phyloP scores from a whole-genome alignment of 2,888 invertebrate species.

The Cosmia pyralina region DNA sequence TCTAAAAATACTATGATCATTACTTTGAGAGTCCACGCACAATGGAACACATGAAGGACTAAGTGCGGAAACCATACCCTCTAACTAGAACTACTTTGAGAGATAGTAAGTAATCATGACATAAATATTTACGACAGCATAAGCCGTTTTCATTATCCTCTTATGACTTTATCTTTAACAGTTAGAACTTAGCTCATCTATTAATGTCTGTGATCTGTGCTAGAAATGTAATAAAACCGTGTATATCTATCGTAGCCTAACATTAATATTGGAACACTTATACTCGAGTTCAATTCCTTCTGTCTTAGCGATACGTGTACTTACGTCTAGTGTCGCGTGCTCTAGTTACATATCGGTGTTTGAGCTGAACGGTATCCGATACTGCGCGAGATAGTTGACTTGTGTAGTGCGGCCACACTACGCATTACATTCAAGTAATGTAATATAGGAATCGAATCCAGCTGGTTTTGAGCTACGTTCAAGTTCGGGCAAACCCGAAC shows the following conservation, averaged over 20 bases:
- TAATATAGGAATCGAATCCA: not conserved
- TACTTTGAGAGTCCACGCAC: not conserved
- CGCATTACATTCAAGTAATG: too few species aligned
- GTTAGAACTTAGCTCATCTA: not conserved
- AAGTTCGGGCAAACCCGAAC: not conserved
- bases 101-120: too few species aligned
- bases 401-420: slow-evolving; percentile 21
- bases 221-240: slow-evolving; percentile 9
- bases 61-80: too few species aligned
- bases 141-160: not conserved
- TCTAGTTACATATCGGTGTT: slow-evolving; percentile 1
- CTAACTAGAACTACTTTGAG: too few species aligned
- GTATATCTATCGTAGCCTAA: slow-evolving; percentile 53
- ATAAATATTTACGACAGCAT: not conserved
- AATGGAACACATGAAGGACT: too few species aligned
- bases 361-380: slow-evolving; percentile 21
- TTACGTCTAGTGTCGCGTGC: slow-evolving; percentile 53
- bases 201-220: slow-evolving; percentile 25
- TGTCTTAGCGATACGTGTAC: slow-evolving; percentile 57
- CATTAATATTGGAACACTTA: slow-evolving; percentile 60
- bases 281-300: slow-evolving; percentile 69
- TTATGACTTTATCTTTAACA: not conserved
- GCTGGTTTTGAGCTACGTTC: too few species aligned
- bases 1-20: not conserved
- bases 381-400: slow-evolving; percentile 7